Evolutionary conservation across 2,888 invertebrate genomes (phyloP), one percentile per base, ranked within the genome.

Genomic region (Tiphia femorata): DNA sequence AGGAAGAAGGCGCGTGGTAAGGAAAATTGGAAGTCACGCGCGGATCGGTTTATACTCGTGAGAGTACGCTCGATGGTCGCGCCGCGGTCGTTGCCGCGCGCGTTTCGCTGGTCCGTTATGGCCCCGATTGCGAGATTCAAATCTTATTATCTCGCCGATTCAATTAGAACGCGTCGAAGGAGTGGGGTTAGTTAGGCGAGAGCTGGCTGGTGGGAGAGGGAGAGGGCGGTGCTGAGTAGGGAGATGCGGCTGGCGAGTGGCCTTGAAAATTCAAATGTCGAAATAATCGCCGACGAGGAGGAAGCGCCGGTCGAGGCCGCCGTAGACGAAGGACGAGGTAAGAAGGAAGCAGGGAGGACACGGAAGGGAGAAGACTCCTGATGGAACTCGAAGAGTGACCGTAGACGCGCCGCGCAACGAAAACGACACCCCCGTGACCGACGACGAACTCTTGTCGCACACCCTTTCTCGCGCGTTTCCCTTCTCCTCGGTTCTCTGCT

Each of bases 91-190:
- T 59, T 58, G 65, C 52, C 48, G 50, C 60, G 56, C 6, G 41
- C 10, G 12, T 23, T 23, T 16, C 8, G 62, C 54, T 41, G 35
- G 62, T 49, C 12, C 33, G 33, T 33, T 30, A 30, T 63, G 57
- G 51, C 70, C 69, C 58, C 70, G 70, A 79, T 76, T 76, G 33
- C 72, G 69, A 74, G 75, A 78, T 79, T 78, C 74, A 78, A 80
- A 80, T 78, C 72, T 72, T 71, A 79, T 80, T 80, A 80, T 72
- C 62, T 57, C 67, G 60, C 62, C 70, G 73, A 79, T 79, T 71
- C 73, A 77, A 80, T 80, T 80, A 78, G 72, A 52, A 44, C 12
- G 23, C n/a, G 20, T 35, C 57, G 50, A 51, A 52, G 62, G 42
- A 30, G 19, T n/a, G 44, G 44, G 30, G 30, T 12, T 19, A 21